Conservation (phyloP, 2,113 vertebrate genomes). For the Siniperca chuatsi region DNA sequence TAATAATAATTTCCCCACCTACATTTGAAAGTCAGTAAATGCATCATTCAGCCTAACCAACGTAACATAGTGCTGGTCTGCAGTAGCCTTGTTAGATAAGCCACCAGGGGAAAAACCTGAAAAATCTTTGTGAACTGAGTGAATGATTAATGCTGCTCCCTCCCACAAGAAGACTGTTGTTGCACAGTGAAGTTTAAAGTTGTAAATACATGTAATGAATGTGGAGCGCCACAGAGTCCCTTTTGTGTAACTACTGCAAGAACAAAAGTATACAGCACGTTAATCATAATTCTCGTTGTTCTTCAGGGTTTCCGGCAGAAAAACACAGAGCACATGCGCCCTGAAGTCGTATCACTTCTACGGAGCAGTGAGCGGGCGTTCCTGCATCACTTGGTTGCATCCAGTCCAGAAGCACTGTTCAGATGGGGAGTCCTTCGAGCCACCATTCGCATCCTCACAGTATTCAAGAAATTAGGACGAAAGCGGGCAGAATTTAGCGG, state of each 20-base stretch:
- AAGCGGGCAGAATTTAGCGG: slow-evolving; percentile 74
- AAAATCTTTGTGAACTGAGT: slow-evolving; percentile 25
- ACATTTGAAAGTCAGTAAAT: slow-evolving; percentile 3
- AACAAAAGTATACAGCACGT: not conserved
- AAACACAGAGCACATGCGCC: slow-evolving; percentile 95
- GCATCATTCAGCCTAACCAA: not conserved
- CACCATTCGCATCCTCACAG: slow-evolving; percentile 86
- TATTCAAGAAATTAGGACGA: slow-evolving; percentile 86
- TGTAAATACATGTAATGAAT: not conserved
- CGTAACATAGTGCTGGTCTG: not conserved
- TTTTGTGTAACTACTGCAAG: not conserved
- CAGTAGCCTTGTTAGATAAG: slow-evolving; percentile 52
- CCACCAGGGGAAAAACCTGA: slow-evolving; percentile 40
- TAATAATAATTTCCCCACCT: not conserved
- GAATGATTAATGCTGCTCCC: slow-evolving; percentile 58
- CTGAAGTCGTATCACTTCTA: slow-evolving; percentile 91
- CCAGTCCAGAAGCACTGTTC: slow-evolving; percentile 92
- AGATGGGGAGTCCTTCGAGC: slow-evolving; percentile 95
- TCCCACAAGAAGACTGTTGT: not conserved
- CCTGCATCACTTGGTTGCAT: slow-evolving; percentile 90
- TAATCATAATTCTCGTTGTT: slow-evolving; percentile 9
- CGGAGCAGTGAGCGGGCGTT: slow-evolving; percentile 91
- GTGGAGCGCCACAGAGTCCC: not conserved
- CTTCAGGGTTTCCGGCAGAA: slow-evolving; percentile 93
- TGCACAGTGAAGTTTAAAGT: slow-evolving; percentile 1